A percentile compares a stretch with the other conserved stretches of the same genome.
Conservation (phyloP, 2,113 vertebrate species). For the Onychostruthus taczanowskii region DNA sequence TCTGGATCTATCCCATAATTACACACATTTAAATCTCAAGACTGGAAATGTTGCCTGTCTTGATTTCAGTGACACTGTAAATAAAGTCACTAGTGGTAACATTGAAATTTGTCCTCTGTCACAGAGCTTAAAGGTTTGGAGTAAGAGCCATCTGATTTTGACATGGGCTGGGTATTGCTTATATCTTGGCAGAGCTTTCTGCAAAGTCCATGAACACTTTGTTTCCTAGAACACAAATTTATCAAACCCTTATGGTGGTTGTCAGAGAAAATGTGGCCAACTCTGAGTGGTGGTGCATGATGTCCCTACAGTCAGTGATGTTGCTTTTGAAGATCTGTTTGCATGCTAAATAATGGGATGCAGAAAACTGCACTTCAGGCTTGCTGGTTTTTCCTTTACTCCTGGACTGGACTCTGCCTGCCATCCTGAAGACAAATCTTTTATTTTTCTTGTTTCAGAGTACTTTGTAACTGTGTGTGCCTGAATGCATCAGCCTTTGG, state of each 20-base stretch:
- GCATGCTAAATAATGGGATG: not conserved
- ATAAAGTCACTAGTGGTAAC: not conserved
- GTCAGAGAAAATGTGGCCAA: not conserved
- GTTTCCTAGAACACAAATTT: not conserved
- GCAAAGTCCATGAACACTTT: not conserved
- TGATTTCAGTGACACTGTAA: not conserved
- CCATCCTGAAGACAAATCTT: not conserved
- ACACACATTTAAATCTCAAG: not conserved
- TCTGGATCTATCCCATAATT: not conserved
- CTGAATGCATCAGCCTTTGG: constrained; percentile 13
- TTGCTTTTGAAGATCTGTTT: not conserved
- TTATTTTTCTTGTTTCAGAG: constrained; percentile 21
- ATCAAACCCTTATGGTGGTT: not conserved
- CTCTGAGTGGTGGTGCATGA: not conserved
- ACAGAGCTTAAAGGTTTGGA: not conserved
- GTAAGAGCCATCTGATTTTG: not conserved
- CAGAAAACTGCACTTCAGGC: not conserved
- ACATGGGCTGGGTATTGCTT: not conserved
- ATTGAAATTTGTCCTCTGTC: not conserved
- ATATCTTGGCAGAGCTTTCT: not conserved
- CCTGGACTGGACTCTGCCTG: not conserved
- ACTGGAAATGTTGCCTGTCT: not conserved
- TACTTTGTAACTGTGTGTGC: not conserved
- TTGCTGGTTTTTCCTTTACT: not conserved
- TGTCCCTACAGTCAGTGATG: not conserved